Evolutionary conservation across 2,113 vertebrate species (phyloP).

Genomic region (Sinocyclocheilus grahami): DNA sequence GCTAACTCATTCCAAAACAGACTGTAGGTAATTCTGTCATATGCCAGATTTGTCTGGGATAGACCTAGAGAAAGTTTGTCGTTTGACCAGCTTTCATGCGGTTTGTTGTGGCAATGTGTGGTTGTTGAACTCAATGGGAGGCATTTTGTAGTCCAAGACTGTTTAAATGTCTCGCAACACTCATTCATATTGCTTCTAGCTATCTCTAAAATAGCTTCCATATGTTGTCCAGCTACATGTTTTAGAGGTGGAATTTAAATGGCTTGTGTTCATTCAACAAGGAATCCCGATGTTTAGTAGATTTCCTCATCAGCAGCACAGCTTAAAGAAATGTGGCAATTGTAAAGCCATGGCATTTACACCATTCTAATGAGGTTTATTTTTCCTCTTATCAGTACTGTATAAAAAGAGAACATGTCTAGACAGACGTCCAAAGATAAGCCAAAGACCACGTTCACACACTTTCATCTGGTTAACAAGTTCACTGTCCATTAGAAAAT

Average conservation of each 20-base stretch:
- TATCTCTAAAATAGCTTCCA: constrained; percentile 45
- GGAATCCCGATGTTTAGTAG: background rate
- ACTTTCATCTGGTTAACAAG: background rate
- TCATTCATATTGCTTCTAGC: constrained; percentile 20
- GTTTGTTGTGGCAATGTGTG: background rate
- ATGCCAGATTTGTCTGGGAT: background rate
- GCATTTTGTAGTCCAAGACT: background rate
- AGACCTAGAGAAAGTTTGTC: background rate
- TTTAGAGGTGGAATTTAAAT: background rate
- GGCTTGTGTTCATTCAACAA: constrained; percentile 15
- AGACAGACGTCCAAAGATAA: background rate
- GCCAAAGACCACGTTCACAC: background rate
- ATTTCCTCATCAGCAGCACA: constrained; percentile 5
- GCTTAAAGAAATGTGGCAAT: background rate
- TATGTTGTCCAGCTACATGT: constrained; percentile 15
- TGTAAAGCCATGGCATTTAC: background rate
- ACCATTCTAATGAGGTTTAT: background rate
- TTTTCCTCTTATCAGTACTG: background rate
- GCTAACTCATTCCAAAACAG: background rate
- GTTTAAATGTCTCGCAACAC: constrained; percentile 22
- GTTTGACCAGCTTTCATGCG: background rate
- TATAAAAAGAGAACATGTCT: background rate
- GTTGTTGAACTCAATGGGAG: background rate
- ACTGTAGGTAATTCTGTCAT: background rate
- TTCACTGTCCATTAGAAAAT: background rate